Evolutionary conservation across 1,140 invertebrate species (phyloP), one percentile per base, ranked within the genome.

Genomic region (Calephelis nemesis): DNA sequence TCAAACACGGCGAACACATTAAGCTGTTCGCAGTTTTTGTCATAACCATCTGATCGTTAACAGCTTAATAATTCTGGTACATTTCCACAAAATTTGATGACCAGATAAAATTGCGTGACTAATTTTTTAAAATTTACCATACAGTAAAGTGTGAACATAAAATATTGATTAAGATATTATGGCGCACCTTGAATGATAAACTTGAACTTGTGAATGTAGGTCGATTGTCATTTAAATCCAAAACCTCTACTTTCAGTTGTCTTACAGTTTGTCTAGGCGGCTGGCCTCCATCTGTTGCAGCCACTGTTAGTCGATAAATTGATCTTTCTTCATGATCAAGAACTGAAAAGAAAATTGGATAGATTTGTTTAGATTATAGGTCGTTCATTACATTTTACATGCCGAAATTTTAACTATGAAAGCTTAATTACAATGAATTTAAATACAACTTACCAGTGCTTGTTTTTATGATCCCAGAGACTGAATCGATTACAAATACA

Each of bases 171-270:
- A 54, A 19, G 30, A 54, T 19, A 8, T 54, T 63, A n/a, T 12
- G 73, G 70, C 93, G 93, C 94, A 97, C 96, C 92, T 95, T 95
- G 90, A 98, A 98, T 63, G 95, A 94, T 72, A 98, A 93, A 88
- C 96, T 98, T 65, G 97, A 97, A 79, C 96, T 97, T 49, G 96
- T 97, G 88, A 98, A 98, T 64, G 95, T 97, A 40, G 97, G 97
- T 77, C 97, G 93, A 88, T 97, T 97, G 85, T 98, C 97, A 85
- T 98, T 98, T 52, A 98, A 93, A 84, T 98, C 97, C 73, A 98
- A 89, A 15, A 98, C 97, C 90, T 97, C 96, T 19, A 99, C 95
- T 75, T 97, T 94, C 40, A 98, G 92, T 65, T 96, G 94, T 65
- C 96, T 94, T n/a, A 97, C 93, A 63, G 95, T 96, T 88, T 97